A percentile compares a stretch with the other conserved stretches of the same genome.
phyloP scores from a whole-genome alignment of 92 coral and sea anemone species.

The Heteractis magnifica region DNA sequence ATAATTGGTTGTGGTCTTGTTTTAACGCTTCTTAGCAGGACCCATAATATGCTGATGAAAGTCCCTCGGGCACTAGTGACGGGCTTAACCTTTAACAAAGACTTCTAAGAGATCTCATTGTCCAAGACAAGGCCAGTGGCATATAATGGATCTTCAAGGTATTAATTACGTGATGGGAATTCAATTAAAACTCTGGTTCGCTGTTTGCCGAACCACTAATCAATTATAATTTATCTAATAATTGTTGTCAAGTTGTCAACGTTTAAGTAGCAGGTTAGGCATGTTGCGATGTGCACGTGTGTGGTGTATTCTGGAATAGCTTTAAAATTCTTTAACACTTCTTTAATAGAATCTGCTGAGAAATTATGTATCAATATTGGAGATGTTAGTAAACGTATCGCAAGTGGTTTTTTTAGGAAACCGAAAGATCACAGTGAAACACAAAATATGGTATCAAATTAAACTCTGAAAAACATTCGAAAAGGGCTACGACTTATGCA shows the following conservation, averaged over 20 bases:
- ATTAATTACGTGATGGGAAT: constrained; percentile 15
- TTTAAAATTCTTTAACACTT: too few species aligned
- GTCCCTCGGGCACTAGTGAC: not conserved
- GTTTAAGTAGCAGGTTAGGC: not conserved
- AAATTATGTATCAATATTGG: too few species aligned
- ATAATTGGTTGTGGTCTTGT: not conserved
- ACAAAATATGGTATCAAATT: too few species aligned
- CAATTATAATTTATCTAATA: not conserved
- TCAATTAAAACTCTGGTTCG: constrained; percentile 2
- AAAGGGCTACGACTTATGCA: too few species aligned
- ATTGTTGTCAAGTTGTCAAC: not conserved
- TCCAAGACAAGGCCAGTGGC: not conserved
- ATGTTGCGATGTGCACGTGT: too few species aligned
- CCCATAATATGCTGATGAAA: not conserved
- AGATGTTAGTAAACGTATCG: too few species aligned
- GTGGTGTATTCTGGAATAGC: too few species aligned
- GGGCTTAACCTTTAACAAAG: not conserved
- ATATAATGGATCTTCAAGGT: not conserved
- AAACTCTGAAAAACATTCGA: too few species aligned
- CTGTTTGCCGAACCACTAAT: constrained; percentile 1
- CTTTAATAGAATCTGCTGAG: too few species aligned
- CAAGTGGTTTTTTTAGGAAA: too few species aligned
- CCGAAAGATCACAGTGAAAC: too few species aligned
- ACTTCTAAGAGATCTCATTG: not conserved
- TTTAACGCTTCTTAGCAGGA: not conserved